Conservation (phyloP, 2,888 invertebrate genomes). For the Synergus itoensis region DNA sequence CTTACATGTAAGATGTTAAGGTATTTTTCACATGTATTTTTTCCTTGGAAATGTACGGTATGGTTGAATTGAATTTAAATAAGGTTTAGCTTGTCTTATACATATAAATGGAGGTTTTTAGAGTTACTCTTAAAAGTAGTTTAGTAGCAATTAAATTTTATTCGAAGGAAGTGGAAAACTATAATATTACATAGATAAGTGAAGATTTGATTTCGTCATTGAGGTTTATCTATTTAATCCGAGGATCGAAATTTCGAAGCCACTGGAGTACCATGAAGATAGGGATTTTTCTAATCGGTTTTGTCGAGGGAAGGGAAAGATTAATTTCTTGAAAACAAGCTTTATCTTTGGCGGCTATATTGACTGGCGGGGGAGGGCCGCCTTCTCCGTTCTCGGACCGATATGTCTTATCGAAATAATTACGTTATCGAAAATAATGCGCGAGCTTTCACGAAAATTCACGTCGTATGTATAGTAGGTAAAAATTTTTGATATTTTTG, state of each 20-base stretch:
- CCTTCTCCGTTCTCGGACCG: slow-evolving; percentile 14
- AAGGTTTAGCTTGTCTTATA: no score
- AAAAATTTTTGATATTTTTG: not conserved
- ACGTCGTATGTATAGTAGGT: not conserved
- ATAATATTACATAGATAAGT: not conserved
- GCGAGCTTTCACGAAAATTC: slow-evolving; percentile 11
- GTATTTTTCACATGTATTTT: not conserved
- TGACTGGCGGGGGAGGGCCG: slow-evolving; percentile 9
- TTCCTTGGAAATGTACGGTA: no score
- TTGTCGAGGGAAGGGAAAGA: slow-evolving; percentile 44
- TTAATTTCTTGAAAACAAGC: slow-evolving; percentile 49
- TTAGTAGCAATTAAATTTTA: not conserved
- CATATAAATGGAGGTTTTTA: no score
- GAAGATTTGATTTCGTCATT: not conserved
- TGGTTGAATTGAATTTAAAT: no score
- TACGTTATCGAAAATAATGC: slow-evolving; percentile 42
- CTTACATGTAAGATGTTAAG: not conserved
- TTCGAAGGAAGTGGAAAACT: not conserved
- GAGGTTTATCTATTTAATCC: slow-evolving; percentile 23
- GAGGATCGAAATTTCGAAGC: slow-evolving; percentile 44
- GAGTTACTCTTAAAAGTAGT: not conserved
- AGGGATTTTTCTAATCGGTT: slow-evolving; percentile 35
- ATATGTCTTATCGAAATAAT: slow-evolving; percentile 44
- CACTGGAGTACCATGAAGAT: slow-evolving; percentile 38
- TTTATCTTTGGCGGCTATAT: slow-evolving; percentile 39